These are phyloP conservation scores for Umimayanthus chanpuru DNA, from an alignment of 92 coral and sea anemone species.

Conservation along the genomic window DNA sequence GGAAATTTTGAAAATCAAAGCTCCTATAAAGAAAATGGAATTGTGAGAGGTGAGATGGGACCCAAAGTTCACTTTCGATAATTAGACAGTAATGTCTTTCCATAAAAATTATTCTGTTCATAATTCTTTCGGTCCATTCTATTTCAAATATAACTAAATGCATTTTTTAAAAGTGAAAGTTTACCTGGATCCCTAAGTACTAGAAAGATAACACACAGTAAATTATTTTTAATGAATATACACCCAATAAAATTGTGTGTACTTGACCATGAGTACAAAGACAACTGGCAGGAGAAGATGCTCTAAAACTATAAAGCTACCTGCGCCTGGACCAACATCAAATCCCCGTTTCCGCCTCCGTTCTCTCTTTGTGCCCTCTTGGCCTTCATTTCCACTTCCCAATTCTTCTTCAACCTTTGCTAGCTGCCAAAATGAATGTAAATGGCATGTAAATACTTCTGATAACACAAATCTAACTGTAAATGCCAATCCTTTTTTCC, in stretches of 20 bases:
- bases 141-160: no score
- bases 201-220: no score
- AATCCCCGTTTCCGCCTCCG: conserved; percentile 91
- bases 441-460: background rate
- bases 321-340: conserved; percentile 97
- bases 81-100: background rate
- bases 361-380: conserved; percentile 77
- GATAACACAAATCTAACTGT: background rate
- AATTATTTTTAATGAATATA: background rate
- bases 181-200: no score
- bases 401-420: conserved; percentile 37
- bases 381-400: conserved; percentile 56
- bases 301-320: conserved; percentile 37
- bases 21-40: background rate
- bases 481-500: no score
- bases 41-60: background rate
- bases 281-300: background rate
- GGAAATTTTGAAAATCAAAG: background rate
- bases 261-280: conserved; percentile 24
- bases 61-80: background rate
- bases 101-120: background rate
- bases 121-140: no score
- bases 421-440: conserved; percentile 1
- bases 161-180: no score
- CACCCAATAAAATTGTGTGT: conserved; percentile 22